Evolutionary conservation across 2,797 vertebrate genomes (phyloP), one percentile per base, ranked within the genome.

Genomic region (Alauda arvensis): DNA sequence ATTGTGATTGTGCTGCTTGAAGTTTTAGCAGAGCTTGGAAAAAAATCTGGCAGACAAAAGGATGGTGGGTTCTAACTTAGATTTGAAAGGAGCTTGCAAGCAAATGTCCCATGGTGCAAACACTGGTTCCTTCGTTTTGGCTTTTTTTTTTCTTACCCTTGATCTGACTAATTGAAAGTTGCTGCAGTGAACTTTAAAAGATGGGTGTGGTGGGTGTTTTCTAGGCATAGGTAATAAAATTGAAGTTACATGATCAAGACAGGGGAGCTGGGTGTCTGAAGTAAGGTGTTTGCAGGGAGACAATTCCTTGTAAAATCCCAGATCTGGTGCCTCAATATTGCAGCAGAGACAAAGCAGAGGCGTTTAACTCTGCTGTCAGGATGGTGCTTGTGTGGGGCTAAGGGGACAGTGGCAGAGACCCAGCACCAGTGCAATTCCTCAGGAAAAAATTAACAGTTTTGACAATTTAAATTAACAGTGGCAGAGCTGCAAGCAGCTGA

Each of bases 261-360:
- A 14, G 24, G 18, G n/a, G 37, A 37, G 21, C 16, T 57, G 42
- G 23, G 18, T 6, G 12, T 12, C 37, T 56, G 40, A 23, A 31
- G 34, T 9, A 10, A 21, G 0, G 1, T 16, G 31, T 45, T 69
- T 31, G 12, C 19, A 59, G 72, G 43, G 48, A 70, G 18, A 40
- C 7, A 33, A 11, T 18, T 65, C 39, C 23, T 11, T 8, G 11
- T 34, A 5, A 72, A 85, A 57, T 39, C 28, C 15, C 20, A n/a
- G 33, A 8, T 15, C 1, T 0, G 0, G 2, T 6, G 19, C 14
- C 37, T 76, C 29, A 8, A 0, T 37, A 19, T 7, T 7, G 15
- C 25, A 37, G 60, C 8, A 37, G 45, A 51, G 53, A 19, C 39
- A 37, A 48, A 60, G 52, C n/a, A 79, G 37, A 24, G 42, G 17